Evolutionary conservation across 1,140 invertebrate genomes (phyloP).

Genomic region (Caenorhabditis latens): DNA sequence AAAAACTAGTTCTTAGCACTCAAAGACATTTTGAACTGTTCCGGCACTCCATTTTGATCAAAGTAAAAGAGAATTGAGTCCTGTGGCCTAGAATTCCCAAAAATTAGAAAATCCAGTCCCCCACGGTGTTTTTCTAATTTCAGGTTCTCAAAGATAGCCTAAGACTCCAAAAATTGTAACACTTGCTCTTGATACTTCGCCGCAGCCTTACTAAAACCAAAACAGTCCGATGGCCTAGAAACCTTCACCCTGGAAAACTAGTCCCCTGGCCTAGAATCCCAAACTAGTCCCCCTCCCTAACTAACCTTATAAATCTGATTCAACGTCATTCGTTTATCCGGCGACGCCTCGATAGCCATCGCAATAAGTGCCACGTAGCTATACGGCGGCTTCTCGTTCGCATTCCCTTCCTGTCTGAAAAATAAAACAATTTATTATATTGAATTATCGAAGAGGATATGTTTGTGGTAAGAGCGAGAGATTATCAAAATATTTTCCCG

Average conservation of each 20-base stretch:
- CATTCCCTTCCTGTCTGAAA: slow-evolving; percentile 68
- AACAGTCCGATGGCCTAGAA: too few relatives aligned
- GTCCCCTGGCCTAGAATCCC: neutral
- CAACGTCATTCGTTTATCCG: slow-evolving; percentile 89
- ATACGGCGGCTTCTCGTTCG: slow-evolving; percentile 80
- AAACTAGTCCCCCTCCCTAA: neutral
- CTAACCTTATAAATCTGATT: slow-evolving; percentile 94
- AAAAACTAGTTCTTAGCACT: too few relatives aligned
- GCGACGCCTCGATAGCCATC: slow-evolving; percentile 81
- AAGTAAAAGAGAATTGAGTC: too few relatives aligned
- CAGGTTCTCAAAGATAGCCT: too few relatives aligned
- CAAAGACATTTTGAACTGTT: too few relatives aligned
- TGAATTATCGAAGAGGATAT: neutral
- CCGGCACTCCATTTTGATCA: too few relatives aligned
- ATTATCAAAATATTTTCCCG: slow-evolving; percentile 19
- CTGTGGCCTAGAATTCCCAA: too few relatives aligned
- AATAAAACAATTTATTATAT: slow-evolving; percentile 5
- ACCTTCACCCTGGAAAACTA: neutral
- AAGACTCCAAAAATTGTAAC: too few relatives aligned
- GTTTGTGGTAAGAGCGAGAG: neutral
- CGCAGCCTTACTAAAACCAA: too few relatives aligned
- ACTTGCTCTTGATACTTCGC: too few relatives aligned
- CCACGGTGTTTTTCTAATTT: too few relatives aligned
- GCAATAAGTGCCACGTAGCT: slow-evolving; percentile 82
- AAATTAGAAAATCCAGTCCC: too few relatives aligned